Percentiles rank a stretch among this genome's conserved stretches.
phyloP scores from a whole-genome alignment of 2,797 vertebrate species.

The Aeoliscus strigatus region DNA sequence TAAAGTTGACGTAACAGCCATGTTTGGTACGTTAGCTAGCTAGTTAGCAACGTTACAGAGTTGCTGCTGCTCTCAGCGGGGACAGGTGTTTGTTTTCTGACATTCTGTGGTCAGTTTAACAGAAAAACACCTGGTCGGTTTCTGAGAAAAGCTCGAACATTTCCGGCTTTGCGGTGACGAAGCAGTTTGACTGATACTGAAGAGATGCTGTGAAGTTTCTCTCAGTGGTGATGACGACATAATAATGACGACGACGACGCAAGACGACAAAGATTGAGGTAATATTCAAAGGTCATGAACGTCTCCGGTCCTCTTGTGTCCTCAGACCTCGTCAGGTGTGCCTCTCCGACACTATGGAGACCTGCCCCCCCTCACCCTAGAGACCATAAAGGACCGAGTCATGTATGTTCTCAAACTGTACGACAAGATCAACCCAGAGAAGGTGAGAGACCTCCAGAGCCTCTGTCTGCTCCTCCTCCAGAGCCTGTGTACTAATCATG shows the following conservation, averaged over 20 bases:
- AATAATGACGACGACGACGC: too few relatives aligned
- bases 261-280: too few relatives aligned
- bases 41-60: constrained; percentile 5
- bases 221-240: too few relatives aligned
- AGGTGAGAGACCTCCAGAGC: constrained; percentile 57
- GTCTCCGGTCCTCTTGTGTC: not conserved
- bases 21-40: constrained; percentile 18
- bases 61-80: constrained; percentile 1
- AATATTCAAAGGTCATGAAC: too few relatives aligned
- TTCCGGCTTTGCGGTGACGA: too few relatives aligned
- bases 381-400: constrained; percentile 80
- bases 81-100: too few relatives aligned
- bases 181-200: too few relatives aligned
- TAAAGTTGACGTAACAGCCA: not conserved
- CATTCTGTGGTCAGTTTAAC: too few relatives aligned
- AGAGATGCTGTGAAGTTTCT: too few relatives aligned
- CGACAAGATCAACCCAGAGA: constrained; percentile 88
- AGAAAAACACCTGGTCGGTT: too few relatives aligned
- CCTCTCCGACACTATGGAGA: constrained; percentile 78
- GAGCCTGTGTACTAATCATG: too few relatives aligned
- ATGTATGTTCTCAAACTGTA: constrained; percentile 90
- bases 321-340: constrained; percentile 56
- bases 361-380: constrained; percentile 80
- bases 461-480: not conserved
- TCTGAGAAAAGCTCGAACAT: too few relatives aligned